Percentiles rank a stretch among this genome's conserved stretches.
phyloP scores from a whole-genome alignment of 2,888 invertebrate genomes.

The Papilio protenor region DNA sequence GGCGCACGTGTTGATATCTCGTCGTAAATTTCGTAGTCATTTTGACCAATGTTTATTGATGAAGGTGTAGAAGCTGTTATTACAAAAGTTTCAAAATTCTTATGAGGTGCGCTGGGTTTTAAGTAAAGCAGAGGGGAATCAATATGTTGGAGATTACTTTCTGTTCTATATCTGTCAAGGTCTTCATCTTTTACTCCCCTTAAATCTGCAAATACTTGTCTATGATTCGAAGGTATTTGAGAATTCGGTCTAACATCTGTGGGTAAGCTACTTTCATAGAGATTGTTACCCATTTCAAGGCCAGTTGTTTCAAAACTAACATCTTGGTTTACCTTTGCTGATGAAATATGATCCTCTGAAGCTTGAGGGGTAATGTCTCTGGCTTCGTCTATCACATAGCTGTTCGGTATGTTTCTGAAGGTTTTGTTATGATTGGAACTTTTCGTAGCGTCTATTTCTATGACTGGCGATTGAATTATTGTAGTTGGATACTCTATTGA shows the following conservation, averaged over 20 bases:
- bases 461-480: constrained; percentile 87
- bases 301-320: constrained; percentile 78
- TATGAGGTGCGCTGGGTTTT: constrained; percentile 81
- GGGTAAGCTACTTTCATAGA: constrained; percentile 66
- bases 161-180: constrained; percentile 76
- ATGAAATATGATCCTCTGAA: constrained; percentile 76
- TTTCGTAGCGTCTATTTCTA: constrained; percentile 81
- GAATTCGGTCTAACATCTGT: constrained; percentile 60
- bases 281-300: constrained; percentile 67
- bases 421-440: constrained; percentile 68
- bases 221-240: constrained; percentile 65
- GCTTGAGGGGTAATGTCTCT: constrained; percentile 83
- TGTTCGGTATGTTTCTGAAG: constrained; percentile 74
- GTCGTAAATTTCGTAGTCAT: constrained; percentile 78
- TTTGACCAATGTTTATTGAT: constrained; percentile 62
- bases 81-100: constrained; percentile 78
- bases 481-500: constrained; percentile 89
- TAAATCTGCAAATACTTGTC: constrained; percentile 71
- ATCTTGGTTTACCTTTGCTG: constrained; percentile 72
- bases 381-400: constrained; percentile 69
- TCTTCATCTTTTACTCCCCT: constrained; percentile 75
- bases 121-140: constrained; percentile 85
- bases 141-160: constrained; percentile 78
- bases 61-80: constrained; percentile 62
- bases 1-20: constrained; percentile 65